Evolutionary conservation across 2,113 vertebrate genomes (phyloP).

Genomic region (Sorex araneus): DNA sequence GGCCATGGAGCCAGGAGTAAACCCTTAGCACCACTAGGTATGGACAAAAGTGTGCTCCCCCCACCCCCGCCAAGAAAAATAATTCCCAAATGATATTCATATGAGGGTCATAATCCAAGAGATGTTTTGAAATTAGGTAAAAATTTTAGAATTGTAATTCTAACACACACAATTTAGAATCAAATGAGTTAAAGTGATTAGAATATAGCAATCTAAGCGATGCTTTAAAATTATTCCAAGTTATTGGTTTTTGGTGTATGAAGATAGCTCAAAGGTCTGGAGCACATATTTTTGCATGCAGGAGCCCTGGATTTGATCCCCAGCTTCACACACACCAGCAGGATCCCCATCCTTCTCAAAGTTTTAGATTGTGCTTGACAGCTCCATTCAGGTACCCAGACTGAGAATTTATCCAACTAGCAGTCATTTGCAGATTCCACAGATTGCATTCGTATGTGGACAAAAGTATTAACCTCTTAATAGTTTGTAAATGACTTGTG

Average conservation of each 20-base stretch:
- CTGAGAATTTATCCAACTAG: conserved; percentile 38
- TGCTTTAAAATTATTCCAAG: conserved; percentile 44
- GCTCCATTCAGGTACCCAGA: neutral
- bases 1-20: too few relatives aligned
- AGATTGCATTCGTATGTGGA: conserved; percentile 57
- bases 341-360: too few relatives aligned
- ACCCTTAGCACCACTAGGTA: too few relatives aligned
- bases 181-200: conserved; percentile 16
- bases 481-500: conserved; percentile 61
- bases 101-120: neutral
- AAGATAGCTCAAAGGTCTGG: too few relatives aligned
- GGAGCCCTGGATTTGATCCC: too few relatives aligned
- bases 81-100: neutral
- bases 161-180: neutral
- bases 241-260: conserved; percentile 14
- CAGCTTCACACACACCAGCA: too few relatives aligned
- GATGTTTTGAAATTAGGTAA: neutral
- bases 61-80: too few relatives aligned
- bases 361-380: neutral
- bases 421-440: conserved; percentile 47
- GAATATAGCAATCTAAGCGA: conserved; percentile 18
- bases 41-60: too few relatives aligned
- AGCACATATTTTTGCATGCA: too few relatives aligned
- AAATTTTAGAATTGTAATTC: conserved; percentile 44
- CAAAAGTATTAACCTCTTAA: conserved; percentile 72